Percentiles rank a stretch among this genome's conserved stretches.
These are phyloP conservation scores for Pandion haliaetus DNA, from an alignment of 2,113 vertebrate genomes.

Conservation along the genomic window DNA sequence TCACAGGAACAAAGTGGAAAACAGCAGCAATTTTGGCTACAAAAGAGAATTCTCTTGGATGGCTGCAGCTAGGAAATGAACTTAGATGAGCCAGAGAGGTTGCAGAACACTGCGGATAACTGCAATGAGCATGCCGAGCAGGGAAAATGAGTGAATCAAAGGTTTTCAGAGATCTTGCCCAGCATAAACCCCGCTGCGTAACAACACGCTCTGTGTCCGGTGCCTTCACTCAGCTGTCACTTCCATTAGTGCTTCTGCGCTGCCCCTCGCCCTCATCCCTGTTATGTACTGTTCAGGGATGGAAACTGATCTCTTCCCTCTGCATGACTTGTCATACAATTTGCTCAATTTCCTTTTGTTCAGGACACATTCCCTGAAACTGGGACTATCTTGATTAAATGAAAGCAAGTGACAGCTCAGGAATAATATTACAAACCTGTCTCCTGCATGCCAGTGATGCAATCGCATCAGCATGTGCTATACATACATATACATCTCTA, in stretches of 20 bases:
- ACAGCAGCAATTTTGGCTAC: background rate
- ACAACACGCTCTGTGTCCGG: accelerated
- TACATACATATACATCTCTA: background rate
- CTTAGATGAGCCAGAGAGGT: background rate
- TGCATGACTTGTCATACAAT: background rate
- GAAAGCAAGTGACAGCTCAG: background rate
- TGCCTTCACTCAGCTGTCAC: accelerated
- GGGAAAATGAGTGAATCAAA: background rate
- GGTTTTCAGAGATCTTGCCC: background rate
- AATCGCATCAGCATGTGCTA: background rate
- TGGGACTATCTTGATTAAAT: background rate
- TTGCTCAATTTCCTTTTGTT: background rate
- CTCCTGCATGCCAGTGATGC: background rate
- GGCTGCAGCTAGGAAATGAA: background rate
- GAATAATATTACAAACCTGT: background rate
- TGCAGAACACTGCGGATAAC: background rate
- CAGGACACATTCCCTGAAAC: background rate
- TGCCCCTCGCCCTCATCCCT: background rate
- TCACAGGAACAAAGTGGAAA: background rate
- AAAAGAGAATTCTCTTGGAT: background rate
- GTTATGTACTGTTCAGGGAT: background rate
- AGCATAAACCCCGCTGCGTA: background rate
- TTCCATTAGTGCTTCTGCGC: background rate
- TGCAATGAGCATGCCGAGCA: accelerated
- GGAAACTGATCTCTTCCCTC: background rate